Base-by-base conservation (phyloP, 2,888 invertebrate genomes). In the Latrodectus elegans region DNA sequence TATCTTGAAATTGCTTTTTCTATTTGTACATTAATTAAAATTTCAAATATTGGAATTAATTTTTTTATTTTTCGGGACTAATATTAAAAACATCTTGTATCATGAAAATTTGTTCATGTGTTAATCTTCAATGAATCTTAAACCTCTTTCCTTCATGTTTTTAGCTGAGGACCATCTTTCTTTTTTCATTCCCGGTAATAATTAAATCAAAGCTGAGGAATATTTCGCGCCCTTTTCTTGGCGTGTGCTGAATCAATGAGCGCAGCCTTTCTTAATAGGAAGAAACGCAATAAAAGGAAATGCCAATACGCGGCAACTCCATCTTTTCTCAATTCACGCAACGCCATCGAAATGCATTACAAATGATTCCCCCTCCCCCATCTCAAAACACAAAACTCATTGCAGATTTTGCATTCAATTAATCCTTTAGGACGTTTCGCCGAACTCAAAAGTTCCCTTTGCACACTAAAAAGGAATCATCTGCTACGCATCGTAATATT, bases 401-500 rank as follows among this genome's bases (percentile, higher is more conserved):
- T 60, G 12, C 6, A n/a, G 60, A 60, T 60, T 60, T 14, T 60
- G n/a, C 60, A 60, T 60, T 60, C 60, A 60, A 60, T 60, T 60
- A 60, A 60, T 60, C 60, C 60, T 60, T 60, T 15, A 60, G 60
- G n/a, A 60, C 60, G n/a, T 15, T 67, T 75, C 38, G 64, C 52
- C 11, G 15, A 26, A 11, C 15, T 26, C 70, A 53, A 52, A 73
- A 49, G 11, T 17, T 52, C 10, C 14, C 26, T 22, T 53, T 64
- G 26, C 51, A 15, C 53, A 14, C 6, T 65, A 38, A 64, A 65
- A 65, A 64, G 49, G 80, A 80, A 75, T 86, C 80, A 76, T 86
- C 76, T 70, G 79, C 55, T 79, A 60, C 78, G 17, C 38, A 67
- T 76, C 80, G 76, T 87, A 81, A 81, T 77, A 77, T 76, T 76